Conservation (phyloP, 1,140 invertebrate genomes). For the Macrobrachium nipponense region DNA sequence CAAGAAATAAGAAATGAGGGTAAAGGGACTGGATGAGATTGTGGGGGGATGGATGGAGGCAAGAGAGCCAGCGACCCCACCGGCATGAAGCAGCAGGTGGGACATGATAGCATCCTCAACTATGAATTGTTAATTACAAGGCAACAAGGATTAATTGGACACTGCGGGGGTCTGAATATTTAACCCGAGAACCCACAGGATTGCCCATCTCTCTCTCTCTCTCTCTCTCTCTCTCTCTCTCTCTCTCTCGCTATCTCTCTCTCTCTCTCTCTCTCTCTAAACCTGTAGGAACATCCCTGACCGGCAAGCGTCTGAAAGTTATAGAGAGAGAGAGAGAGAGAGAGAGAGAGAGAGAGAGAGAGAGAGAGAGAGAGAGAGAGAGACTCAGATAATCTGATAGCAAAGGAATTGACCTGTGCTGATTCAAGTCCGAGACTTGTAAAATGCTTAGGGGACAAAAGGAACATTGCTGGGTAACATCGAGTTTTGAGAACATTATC, state of each 20-base stretch:
- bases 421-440: no score
- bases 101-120: slow-evolving; percentile 52
- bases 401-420: no score
- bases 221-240: no score
- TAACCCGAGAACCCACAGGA: slow-evolving; percentile 31
- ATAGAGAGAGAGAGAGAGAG: slow-evolving; percentile 4
- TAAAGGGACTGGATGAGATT: slow-evolving; percentile 2
- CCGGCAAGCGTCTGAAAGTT: neutral
- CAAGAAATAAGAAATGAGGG: slow-evolving; percentile 6
- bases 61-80: neutral
- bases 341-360: slow-evolving; percentile 9
- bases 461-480: no score
- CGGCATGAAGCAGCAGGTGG: slow-evolving; percentile 40
- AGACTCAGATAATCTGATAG: neutral
- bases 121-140: slow-evolving; percentile 62
- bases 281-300: no score
- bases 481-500: no score
- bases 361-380: slow-evolving; percentile 25
- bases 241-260: no score
- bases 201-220: no score
- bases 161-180: slow-evolving; percentile 56
- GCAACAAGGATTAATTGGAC: slow-evolving; percentile 61
- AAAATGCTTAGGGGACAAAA: no score
- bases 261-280: no score
- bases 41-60: neutral